These are phyloP conservation scores for Amphipyra berbera DNA, from an alignment of 2,888 invertebrate species.

Conservation along the genomic window DNA sequence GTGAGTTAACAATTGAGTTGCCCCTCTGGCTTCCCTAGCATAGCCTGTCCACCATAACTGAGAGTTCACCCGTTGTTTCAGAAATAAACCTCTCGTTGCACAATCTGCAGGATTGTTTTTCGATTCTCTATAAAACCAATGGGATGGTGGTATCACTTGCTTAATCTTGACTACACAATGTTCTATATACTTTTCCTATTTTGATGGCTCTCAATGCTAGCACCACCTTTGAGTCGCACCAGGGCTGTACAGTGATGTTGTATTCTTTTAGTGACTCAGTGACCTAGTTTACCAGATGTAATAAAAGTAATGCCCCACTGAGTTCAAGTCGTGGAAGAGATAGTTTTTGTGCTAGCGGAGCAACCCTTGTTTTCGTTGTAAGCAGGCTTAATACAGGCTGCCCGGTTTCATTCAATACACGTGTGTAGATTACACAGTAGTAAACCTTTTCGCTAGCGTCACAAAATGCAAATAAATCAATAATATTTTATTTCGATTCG, in stretches of 20 bases:
- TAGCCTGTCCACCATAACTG: slow-evolving; percentile 40
- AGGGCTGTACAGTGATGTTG: slow-evolving; percentile 19
- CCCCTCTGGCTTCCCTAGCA: neutral
- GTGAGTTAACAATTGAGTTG: slow-evolving; percentile 1
- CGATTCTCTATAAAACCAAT: slow-evolving; percentile 37
- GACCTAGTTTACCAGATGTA: slow-evolving; percentile 28
- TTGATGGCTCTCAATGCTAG: slow-evolving; percentile 26
- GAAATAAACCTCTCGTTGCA: slow-evolving; percentile 52
- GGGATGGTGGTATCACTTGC: slow-evolving; percentile 14
- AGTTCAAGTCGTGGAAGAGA: slow-evolving; percentile 48
- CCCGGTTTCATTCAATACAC: slow-evolving; percentile 12
- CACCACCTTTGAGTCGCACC: slow-evolving; percentile 44
- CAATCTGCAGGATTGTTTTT: slow-evolving; percentile 58
- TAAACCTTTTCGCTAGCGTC: slow-evolving; percentile 51
- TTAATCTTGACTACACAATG: slow-evolving; percentile 41
- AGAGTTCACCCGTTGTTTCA: slow-evolving; percentile 25
- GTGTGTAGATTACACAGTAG: slow-evolving; percentile 36
- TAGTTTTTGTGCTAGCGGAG: slow-evolving; percentile 33
- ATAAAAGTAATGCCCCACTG: slow-evolving; percentile 34
- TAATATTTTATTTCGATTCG: slow-evolving; percentile 16
- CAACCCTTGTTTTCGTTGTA: slow-evolving; percentile 46
- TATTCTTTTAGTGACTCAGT: neutral
- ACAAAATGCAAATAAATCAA: slow-evolving; percentile 46
- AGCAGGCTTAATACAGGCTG: slow-evolving; percentile 14
- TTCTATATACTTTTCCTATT: slow-evolving; percentile 32